A percentile compares a stretch with the other conserved stretches of the same genome.
Conservation (phyloP, 2,113 vertebrate genomes). For the Bos indicus region DNA sequence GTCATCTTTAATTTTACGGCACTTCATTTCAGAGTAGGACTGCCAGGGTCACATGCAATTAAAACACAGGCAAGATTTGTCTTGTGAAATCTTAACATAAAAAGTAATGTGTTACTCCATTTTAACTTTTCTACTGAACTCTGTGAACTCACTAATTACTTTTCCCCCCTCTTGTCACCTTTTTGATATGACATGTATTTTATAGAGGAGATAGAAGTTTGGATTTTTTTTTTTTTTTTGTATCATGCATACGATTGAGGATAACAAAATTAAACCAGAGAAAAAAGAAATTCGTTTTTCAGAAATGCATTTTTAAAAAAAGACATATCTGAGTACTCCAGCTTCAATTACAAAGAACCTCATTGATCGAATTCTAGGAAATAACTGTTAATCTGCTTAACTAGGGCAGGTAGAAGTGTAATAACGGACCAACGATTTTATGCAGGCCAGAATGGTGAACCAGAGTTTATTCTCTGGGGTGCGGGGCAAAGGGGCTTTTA, state of each 20-base stretch:
- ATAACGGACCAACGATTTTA: slow-evolving; percentile 77
- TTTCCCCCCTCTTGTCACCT: slow-evolving; percentile 88
- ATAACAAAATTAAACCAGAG: slow-evolving; percentile 86
- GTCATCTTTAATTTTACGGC: slow-evolving; percentile 91
- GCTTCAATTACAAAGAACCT: slow-evolving; percentile 82
- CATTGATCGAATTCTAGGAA: slow-evolving; percentile 82
- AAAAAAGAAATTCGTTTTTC: slow-evolving; percentile 82
- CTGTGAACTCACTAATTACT: slow-evolving; percentile 92
- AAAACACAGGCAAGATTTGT: slow-evolving; percentile 90
- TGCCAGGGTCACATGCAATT: slow-evolving; percentile 92
- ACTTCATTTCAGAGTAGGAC: slow-evolving; percentile 90
- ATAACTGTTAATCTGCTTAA: slow-evolving; percentile 87
- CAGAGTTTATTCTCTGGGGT: slow-evolving; percentile 73
- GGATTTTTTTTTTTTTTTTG: slow-evolving; percentile 76
- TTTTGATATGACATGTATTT: slow-evolving; percentile 89
- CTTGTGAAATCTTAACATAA: slow-evolving; percentile 92
- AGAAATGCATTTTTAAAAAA: slow-evolving; percentile 78
- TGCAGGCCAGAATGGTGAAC: slow-evolving; percentile 73
- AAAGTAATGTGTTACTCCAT: slow-evolving; percentile 91
- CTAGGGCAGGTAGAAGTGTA: slow-evolving; percentile 85
- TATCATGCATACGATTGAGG: slow-evolving; percentile 83
- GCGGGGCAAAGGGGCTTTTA: slow-evolving; percentile 75
- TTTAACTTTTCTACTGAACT: slow-evolving; percentile 91
- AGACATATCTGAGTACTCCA: slow-evolving; percentile 82
- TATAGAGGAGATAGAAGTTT: slow-evolving; percentile 88